Percentiles rank a stretch among this genome's conserved stretches.
These are phyloP conservation scores for Colletes gigas DNA, from an alignment of 1,140 invertebrate species.

Conservation along the genomic window DNA sequence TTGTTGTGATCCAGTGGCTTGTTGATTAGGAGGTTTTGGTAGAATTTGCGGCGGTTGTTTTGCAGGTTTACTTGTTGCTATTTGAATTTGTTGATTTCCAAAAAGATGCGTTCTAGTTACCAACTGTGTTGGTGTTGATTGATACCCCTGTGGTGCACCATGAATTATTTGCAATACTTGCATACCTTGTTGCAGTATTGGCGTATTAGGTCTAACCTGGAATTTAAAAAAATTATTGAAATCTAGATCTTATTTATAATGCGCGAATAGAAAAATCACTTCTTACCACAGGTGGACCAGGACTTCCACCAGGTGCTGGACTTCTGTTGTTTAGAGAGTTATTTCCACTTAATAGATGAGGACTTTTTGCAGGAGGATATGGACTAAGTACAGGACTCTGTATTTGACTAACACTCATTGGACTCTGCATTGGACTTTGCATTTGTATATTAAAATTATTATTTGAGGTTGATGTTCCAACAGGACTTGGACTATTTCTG, in stretches of 20 bases:
- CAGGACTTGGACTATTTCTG: conserved; percentile 79
- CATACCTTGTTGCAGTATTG: conserved; percentile 79
- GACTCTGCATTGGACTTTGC: conserved; percentile 80
- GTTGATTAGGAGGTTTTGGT: conserved; percentile 78
- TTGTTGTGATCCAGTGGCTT: conserved; percentile 70
- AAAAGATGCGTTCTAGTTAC: conserved; percentile 77
- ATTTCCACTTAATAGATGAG: conserved; percentile 73
- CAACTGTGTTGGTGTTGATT: conserved; percentile 74
- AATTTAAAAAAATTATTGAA: conserved; percentile 25
- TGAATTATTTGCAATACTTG: conserved; percentile 80
- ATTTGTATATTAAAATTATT: conserved; percentile 77
- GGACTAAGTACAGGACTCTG: conserved; percentile 79
- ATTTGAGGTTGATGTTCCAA: conserved; percentile 73
- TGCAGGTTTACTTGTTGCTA: conserved; percentile 75
- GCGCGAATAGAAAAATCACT: neutral
- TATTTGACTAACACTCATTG: conserved; percentile 78
- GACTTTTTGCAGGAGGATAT: conserved; percentile 79
- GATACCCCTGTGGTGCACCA: conserved; percentile 77
- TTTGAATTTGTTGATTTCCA: conserved; percentile 80
- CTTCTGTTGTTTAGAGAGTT: conserved; percentile 76
- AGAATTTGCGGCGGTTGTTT: conserved; percentile 80
- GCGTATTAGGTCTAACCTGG: conserved; percentile 78
- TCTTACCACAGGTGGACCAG: conserved; percentile 78
- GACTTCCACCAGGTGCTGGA: conserved; percentile 77
- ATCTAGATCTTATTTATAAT: neutral